Conservation (phyloP, 2,888 invertebrate genomes). For the Synanthedon formicaeformis region DNA sequence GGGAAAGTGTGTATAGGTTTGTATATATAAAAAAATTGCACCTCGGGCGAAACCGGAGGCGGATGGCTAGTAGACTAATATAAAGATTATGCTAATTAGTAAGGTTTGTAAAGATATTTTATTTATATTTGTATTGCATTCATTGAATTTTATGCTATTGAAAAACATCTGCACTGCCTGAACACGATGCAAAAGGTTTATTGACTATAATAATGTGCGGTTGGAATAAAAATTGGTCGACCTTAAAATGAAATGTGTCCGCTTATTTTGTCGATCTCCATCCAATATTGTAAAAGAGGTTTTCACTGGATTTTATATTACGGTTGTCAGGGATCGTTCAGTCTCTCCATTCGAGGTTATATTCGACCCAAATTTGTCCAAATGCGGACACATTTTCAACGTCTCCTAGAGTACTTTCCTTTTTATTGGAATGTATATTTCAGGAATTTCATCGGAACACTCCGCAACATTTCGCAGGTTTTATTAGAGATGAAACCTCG, state of each 20-base stretch:
- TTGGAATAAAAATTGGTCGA: neutral
- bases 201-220: neutral
- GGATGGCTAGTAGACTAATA: too few relatives aligned
- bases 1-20: too few relatives aligned
- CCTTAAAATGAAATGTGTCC: conserved; percentile 2
- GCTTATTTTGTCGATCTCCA: conserved; percentile 14
- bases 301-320: conserved; percentile 44
- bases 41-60: too few relatives aligned
- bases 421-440: conserved; percentile 55
- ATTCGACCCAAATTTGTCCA: conserved; percentile 54
- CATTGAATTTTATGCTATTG: too few relatives aligned
- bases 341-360: conserved; percentile 44
- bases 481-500: neutral
- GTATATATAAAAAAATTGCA: too few relatives aligned
- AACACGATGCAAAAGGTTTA: neutral
- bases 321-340: conserved; percentile 43
- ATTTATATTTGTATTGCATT: too few relatives aligned
- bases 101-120: too few relatives aligned
- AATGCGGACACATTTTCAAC: conserved; percentile 52
- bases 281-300: conserved; percentile 40
- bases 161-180: neutral
- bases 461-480: conserved; percentile 10
- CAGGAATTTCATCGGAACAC: conserved; percentile 34
- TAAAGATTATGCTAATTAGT: too few relatives aligned
- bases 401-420: conserved; percentile 40